A percentile compares a stretch with the other conserved stretches of the same genome.
Evolutionary conservation across 2,113 vertebrate species (phyloP).

Genomic region (Microtus oregoni): DNA sequence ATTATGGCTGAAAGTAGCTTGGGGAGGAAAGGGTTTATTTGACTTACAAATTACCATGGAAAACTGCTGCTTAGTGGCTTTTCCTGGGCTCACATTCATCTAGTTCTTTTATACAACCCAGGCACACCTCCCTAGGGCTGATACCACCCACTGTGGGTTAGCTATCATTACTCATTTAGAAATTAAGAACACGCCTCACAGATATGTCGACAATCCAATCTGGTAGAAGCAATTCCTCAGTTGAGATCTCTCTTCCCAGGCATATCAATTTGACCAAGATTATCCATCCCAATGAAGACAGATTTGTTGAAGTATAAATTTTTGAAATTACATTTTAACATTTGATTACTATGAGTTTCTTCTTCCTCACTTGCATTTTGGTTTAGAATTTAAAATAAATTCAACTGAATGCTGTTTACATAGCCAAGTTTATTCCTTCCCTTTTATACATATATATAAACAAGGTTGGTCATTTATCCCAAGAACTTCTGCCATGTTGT

Average conservation of each 20-base stretch:
- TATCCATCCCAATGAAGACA: not conserved
- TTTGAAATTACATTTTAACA: constrained; percentile 2
- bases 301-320: not conserved
- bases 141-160: not conserved
- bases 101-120: not conserved
- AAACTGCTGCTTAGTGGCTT: not conserved
- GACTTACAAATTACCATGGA: not conserved
- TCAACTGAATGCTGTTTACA: not conserved
- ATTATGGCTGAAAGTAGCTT: no score
- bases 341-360: not conserved
- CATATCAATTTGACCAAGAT: not conserved
- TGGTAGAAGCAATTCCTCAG: not conserved
- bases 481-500: not conserved
- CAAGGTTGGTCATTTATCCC: not conserved
- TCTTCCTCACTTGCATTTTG: no score
- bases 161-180: not conserved
- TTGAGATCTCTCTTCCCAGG: not conserved
- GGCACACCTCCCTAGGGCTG: not conserved
- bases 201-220: not conserved
- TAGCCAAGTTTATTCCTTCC: not conserved
- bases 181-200: not conserved
- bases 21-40: not conserved
- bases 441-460: not conserved
- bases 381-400: not conserved
- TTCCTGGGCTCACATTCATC: not conserved